Conservation (phyloP, 2,888 invertebrate species). For the Drosophila picticornis region DNA sequence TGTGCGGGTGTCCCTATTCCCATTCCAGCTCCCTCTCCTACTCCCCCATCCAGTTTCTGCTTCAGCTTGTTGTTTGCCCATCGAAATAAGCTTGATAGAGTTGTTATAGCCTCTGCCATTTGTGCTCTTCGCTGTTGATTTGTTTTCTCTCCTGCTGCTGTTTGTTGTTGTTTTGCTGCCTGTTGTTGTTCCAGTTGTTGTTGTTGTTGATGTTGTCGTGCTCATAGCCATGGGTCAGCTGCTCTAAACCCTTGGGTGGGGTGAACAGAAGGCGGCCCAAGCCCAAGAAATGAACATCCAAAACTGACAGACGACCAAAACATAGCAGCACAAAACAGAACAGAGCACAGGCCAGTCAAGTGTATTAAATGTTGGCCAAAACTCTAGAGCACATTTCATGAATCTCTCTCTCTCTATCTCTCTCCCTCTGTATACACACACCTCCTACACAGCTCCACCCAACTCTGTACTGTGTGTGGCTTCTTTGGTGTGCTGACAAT, state of each 20-base stretch:
- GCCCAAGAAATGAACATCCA: conserved; percentile 34
- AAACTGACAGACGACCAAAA: conserved; percentile 13
- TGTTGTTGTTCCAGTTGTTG: conserved; percentile 17
- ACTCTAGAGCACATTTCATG: conserved; percentile 35
- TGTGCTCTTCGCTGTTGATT: conserved; percentile 76
- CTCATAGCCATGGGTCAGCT: conserved; percentile 43
- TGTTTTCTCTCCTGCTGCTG: conserved; percentile 55
- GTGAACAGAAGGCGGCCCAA: neutral
- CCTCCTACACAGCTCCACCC: neutral
- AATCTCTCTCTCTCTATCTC: neutral
- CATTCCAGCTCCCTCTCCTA: neutral
- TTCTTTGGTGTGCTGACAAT: conserved; percentile 68
- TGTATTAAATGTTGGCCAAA: conserved; percentile 74
- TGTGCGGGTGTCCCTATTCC: conserved; percentile 4
- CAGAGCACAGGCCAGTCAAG: conserved; percentile 51
- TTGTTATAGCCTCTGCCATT: conserved; percentile 71
- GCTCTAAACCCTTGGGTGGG: conserved; percentile 32
- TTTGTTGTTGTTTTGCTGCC: conserved; percentile 3
- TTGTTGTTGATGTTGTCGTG: conserved; percentile 32
- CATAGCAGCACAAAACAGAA: conserved; percentile 8
- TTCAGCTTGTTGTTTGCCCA: conserved; percentile 57
- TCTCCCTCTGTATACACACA: neutral
- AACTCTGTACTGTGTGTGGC: neutral
- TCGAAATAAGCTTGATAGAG: conserved; percentile 79
- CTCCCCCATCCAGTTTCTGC: neutral